Conservation (phyloP, 2,113 vertebrate species). For the Epinephelus cyanopodus region DNA sequence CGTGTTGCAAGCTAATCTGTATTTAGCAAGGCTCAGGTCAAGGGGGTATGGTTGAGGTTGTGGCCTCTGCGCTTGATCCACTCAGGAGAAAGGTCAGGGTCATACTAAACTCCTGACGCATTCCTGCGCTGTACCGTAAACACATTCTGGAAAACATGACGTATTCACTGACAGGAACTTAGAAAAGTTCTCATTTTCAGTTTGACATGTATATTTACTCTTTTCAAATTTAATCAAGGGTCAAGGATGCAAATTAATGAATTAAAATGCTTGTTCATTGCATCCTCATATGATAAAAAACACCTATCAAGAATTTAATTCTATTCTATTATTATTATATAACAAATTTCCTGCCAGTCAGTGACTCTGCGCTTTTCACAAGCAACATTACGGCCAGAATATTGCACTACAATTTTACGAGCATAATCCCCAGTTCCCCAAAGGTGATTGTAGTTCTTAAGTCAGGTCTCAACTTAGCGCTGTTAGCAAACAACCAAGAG, state of each 20-base stretch:
- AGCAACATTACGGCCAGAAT: conserved; percentile 3
- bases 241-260: too few relatives aligned
- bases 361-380: neutral
- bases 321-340: neutral
- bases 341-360: neutral
- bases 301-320: too few relatives aligned
- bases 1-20: conserved; percentile 62
- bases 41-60: conserved; percentile 20
- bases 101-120: conserved; percentile 36
- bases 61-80: conserved; percentile 49
- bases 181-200: neutral
- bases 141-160: conserved; percentile 32
- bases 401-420: neutral
- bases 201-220: neutral
- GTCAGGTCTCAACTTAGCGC: conserved; percentile 41
- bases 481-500: conserved; percentile 64
- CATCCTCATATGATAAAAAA: neutral
- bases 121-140: conserved; percentile 35
- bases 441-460: conserved; percentile 44
- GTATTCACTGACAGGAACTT: conserved; percentile 5
- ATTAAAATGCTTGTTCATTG: neutral
- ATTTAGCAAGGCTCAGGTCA: conserved; percentile 50
- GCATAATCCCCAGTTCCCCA: conserved; percentile 25
- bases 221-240: neutral
- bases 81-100: conserved; percentile 56